Conservation (phyloP, 2,888 invertebrate genomes). For the Drosophila cognata region DNA sequence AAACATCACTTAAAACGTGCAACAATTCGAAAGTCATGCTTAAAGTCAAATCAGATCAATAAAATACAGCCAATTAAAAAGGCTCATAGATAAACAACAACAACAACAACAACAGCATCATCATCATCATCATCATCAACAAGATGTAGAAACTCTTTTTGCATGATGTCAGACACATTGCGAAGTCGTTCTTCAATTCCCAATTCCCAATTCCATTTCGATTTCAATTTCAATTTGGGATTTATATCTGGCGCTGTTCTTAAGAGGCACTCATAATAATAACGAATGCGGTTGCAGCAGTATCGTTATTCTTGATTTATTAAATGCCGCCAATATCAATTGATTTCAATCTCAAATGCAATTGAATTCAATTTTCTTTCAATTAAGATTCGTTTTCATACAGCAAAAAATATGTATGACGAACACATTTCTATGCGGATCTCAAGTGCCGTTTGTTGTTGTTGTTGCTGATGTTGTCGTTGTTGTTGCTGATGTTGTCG, state of each 20-base stretch:
- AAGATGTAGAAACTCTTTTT: slow-evolving; percentile 34
- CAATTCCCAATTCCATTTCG: slow-evolving; percentile 20
- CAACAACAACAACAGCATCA: slow-evolving; percentile 1
- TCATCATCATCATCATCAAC: not conserved
- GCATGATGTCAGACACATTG: slow-evolving; percentile 64
- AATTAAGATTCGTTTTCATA: slow-evolving; percentile 52
- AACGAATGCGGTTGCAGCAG: slow-evolving; percentile 47
- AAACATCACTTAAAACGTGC: not conserved
- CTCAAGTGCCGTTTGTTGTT: slow-evolving; percentile 25
- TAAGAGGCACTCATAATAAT: slow-evolving; percentile 15
- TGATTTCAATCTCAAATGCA: slow-evolving; percentile 77
- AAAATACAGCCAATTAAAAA: not conserved
- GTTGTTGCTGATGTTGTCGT: not conserved
- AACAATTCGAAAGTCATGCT: not conserved
- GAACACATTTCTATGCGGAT: slow-evolving; percentile 57
- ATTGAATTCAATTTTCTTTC: slow-evolving; percentile 76
- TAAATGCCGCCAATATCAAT: slow-evolving; percentile 72
- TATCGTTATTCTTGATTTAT: slow-evolving; percentile 69
- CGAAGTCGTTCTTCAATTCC: slow-evolving; percentile 31
- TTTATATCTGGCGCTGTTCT: slow-evolving; percentile 35
- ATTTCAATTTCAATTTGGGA: slow-evolving; percentile 36
- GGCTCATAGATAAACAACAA: not conserved
- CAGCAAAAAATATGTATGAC: slow-evolving; percentile 39
- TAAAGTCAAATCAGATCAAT: not conserved
- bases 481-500: not conserved